A percentile compares a stretch with the other conserved stretches of the same genome.
phyloP scores from a whole-genome alignment of 2,113 vertebrate species.

The Cyrtonyx montezumae region DNA sequence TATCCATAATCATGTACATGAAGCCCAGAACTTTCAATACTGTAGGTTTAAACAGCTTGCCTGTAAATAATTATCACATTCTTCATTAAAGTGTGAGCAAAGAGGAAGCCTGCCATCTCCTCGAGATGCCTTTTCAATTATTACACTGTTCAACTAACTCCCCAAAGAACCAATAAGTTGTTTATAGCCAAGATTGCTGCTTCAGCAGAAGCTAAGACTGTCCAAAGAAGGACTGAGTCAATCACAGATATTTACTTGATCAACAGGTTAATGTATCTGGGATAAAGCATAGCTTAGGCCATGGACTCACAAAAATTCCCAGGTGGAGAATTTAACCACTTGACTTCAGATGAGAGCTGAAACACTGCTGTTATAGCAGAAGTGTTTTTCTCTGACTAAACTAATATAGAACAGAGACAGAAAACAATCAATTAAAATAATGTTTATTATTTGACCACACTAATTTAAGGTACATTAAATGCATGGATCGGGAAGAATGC shows the following conservation, averaged over 20 bases:
- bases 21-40: background rate
- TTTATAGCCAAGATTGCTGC: background rate
- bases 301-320: background rate
- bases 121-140: background rate
- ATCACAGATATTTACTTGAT: background rate
- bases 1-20: background rate
- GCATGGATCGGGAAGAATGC: background rate
- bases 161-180: background rate
- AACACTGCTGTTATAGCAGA: background rate
- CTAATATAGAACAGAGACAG: background rate
- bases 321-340: background rate
- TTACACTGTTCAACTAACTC: background rate
- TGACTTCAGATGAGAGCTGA: background rate
- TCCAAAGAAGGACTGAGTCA: background rate
- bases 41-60: background rate
- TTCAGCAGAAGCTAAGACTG: background rate
- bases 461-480: background rate
- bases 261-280: background rate
- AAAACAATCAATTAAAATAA: background rate
- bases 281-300: background rate
- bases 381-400: background rate
- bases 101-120: background rate
- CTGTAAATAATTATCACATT: background rate
- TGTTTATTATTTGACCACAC: background rate
- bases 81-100: background rate